Percentiles rank a stretch among this genome's conserved stretches.
Conservation (phyloP, 2,797 vertebrate genomes). For the Odontamblyopus rebecca region DNA sequence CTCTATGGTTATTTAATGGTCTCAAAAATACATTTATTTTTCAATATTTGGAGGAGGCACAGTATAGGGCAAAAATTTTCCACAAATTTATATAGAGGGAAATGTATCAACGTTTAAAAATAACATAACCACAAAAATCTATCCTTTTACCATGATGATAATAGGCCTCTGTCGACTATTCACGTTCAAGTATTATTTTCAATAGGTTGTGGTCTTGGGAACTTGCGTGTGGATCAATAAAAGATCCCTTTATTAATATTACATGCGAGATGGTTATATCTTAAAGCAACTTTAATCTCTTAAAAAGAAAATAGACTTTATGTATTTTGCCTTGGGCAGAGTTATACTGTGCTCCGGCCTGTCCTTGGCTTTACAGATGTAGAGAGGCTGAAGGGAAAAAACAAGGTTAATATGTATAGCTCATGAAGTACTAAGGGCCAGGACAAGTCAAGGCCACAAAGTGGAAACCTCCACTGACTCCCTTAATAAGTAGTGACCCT, state of each 20-base stretch:
- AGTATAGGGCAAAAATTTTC: constrained; percentile 6
- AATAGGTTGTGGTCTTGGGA: neutral
- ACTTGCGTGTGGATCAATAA: constrained; percentile 27
- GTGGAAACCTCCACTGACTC: constrained; percentile 29
- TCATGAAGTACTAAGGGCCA: constrained; percentile 32
- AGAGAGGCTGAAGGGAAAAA: constrained; percentile 19
- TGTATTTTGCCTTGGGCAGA: constrained; percentile 10
- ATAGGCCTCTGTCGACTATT: neutral
- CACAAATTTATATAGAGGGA: neutral
- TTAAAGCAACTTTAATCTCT: constrained; percentile 28
- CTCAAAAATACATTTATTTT: constrained; percentile 29
- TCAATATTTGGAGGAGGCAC: constrained; percentile 23
- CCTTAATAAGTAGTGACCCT: neutral
- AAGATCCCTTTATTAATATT: constrained; percentile 41
- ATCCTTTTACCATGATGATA: neutral
- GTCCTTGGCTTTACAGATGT: constrained; percentile 18
- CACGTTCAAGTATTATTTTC: neutral
- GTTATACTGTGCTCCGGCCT: constrained; percentile 13
- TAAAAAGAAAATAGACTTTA: constrained; percentile 24
- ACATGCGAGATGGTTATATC: constrained; percentile 20
- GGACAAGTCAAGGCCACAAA: constrained; percentile 31
- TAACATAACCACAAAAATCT: neutral
- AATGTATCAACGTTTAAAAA: neutral
- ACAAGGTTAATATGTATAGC: constrained; percentile 34
- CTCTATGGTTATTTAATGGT: constrained; percentile 50